Evolutionary conservation across 2,797 vertebrate genomes (phyloP), one percentile per base, ranked within the genome.

Genomic region (Mormyrus hasselquistii): DNA sequence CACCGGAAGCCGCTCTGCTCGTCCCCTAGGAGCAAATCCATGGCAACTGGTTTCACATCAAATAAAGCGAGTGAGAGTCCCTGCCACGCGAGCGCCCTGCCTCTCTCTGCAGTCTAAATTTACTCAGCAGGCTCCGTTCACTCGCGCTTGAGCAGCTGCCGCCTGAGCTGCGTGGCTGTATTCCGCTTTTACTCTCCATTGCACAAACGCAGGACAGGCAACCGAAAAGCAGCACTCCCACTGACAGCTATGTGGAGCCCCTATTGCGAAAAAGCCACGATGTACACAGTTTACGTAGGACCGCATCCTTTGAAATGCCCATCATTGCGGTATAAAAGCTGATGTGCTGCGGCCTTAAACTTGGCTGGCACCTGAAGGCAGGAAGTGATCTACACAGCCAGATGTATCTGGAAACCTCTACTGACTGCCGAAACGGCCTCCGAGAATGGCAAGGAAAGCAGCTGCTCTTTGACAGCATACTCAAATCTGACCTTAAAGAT

Each of bases 11-110:
- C 55, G 88, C 88, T 10, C 88, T 34, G 89, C 89, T 90, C 83
- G 49, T 91, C 90, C 91, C 50, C 12, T 59, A 90, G 92, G 91
- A 88, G 62, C 59, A 90, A 90, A 92, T 91, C 92, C 91, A 93
- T 93, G 91, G 92, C 91, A 93, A 93, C 93, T 76, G 90, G 89
- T 91, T 49, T n/a, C 90, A 92, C 91, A 92, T 93, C 91, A 92
- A 90, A 93, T 69, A 91, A 89, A 91, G 90, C 82, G 90, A 93
- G 91, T 89, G 90, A 91, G 89, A 91, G 89, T 92, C 92, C 92
- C 88, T 5, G n/a, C 86, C 88, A 90, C 41, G 88, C 90, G 89
- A 89, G 90, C 89, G 89, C 90, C 91, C 92, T 87, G 89, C 90
- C 88, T 89, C 62, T 89, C 91, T 59, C 82, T 19, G 6, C 79